Evolutionary conservation across 2,888 invertebrate species (phyloP), one percentile per base, ranked within the genome.

Genomic region (Volucella inanis): DNA sequence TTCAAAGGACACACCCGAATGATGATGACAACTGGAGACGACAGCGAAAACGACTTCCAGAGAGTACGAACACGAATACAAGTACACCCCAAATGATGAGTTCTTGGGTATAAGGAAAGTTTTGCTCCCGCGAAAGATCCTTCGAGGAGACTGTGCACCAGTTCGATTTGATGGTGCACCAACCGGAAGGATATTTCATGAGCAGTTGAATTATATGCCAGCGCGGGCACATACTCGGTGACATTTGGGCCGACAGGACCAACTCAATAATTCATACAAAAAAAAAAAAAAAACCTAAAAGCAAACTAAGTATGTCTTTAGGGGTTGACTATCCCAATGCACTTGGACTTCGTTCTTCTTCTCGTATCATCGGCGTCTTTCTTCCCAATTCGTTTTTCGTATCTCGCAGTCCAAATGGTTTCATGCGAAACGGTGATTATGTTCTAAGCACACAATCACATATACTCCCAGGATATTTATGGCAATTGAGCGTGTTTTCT

Each of bases 371-470:
- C 14, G 47, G 14, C 6, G 64, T 68, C 67, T 50, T 22, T 38
- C 50, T 59, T 68, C 65, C 31, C 22, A 49, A 49, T 81, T 68
- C 76, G 75, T 62, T 76, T 77, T 65, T 18, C 72, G 62, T 22
- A 43, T 31, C 45, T 62, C 14, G 47, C 15, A 18, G 10, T 6
- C 50, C 41, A 39, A 91, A 91, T 90, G 90, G 90, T 91, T 91
- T 90, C 91, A 91, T 91, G 91, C 90, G 91, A 90, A 91, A 89
- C 89, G 89, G 90, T 89, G 91, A 91, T 91, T 91, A 91, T 88
- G 88, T 81, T 87, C 50, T 49, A 49, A 68, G 45, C 39, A 70
- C 57, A 64, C 67, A 80, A 52, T 76, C 57, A 71, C 70, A 43
- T 52, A 41, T 41, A 31, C 14, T 11, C 31, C 14, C 10, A 70